A percentile compares a stretch with the other conserved stretches of the same genome.
Evolutionary conservation across 2,888 invertebrate species (phyloP).

Genomic region (Archips crataeganus): DNA sequence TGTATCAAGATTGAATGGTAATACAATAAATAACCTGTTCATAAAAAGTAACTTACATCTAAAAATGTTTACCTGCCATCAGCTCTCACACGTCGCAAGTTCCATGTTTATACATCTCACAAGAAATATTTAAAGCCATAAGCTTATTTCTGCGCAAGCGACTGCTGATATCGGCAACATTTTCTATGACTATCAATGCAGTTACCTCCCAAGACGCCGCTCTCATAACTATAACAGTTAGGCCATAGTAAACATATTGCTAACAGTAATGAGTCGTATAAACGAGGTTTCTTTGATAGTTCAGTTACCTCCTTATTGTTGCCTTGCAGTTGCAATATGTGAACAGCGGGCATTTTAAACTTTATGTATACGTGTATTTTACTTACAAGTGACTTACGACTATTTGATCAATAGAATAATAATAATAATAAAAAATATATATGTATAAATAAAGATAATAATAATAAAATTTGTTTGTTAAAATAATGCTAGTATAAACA

Average conservation of each 20-base stretch:
- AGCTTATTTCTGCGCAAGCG: constrained; percentile 22
- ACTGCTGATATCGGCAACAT: constrained; percentile 37
- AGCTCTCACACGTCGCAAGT: background rate
- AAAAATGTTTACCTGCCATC: background rate
- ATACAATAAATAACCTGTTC: background rate
- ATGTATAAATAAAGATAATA: no score
- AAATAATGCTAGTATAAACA: no score
- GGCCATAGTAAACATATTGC: constrained; percentile 20
- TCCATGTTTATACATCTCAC: background rate
- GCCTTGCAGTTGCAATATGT: background rate
- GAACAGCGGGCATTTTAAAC: background rate
- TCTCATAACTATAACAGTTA: constrained; percentile 42
- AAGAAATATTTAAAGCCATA: constrained; percentile 19
- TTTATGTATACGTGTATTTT: no score
- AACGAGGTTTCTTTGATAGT: background rate
- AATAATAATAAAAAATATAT: no score
- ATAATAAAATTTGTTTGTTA: no score
- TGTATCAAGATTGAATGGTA: background rate
- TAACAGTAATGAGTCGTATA: constrained; percentile 1
- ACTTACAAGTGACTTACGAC: no score
- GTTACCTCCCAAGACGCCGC: constrained; percentile 41
- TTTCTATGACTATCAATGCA: constrained; percentile 42
- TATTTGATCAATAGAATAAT: no score
- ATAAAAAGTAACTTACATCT: background rate
- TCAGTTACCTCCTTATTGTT: background rate